These are phyloP conservation scores for Mesorhabditis sp. DNA, from an alignment of 2,888 invertebrate species.

Conservation along the genomic window DNA sequence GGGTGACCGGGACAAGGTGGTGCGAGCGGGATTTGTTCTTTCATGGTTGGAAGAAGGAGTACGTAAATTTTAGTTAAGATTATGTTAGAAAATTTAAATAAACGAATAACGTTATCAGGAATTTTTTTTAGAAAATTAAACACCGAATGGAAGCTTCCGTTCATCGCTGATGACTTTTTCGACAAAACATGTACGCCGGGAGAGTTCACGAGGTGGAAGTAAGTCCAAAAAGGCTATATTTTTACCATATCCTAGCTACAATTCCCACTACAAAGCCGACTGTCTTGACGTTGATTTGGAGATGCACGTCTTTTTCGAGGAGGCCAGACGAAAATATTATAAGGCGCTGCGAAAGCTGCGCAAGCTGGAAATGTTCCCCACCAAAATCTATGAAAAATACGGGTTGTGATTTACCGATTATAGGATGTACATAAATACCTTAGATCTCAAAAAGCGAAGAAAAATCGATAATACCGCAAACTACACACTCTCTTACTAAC, in stretches of 20 bases:
- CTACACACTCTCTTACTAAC: too few species aligned
- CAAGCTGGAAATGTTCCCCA: neutral
- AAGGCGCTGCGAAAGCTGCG: neutral
- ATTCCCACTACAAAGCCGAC: neutral
- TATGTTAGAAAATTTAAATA: too few species aligned
- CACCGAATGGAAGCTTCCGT: slow-evolving; percentile 1
- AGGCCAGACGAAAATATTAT: neutral
- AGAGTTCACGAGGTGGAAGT: neutral
- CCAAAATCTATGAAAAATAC: neutral
- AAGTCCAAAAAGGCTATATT: neutral
- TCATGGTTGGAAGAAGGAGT: neutral
- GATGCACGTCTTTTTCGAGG: neutral
- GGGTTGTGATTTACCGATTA: neutral
- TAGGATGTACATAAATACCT: too few species aligned
- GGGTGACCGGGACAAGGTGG: slow-evolving; percentile 5
- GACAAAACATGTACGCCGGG: neutral
- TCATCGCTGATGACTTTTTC: neutral
- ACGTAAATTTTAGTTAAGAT: neutral
- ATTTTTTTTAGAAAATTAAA: neutral
- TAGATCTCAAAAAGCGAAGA: neutral
- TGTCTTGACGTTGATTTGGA: neutral
- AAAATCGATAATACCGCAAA: neutral
- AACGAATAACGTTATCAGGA: too few species aligned
- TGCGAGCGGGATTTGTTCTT: neutral
- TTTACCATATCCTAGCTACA: neutral